Evolutionary conservation across 2,113 vertebrate genomes (phyloP), one percentile per base, ranked within the genome.

Genomic region (Neofelis nebulosa): DNA sequence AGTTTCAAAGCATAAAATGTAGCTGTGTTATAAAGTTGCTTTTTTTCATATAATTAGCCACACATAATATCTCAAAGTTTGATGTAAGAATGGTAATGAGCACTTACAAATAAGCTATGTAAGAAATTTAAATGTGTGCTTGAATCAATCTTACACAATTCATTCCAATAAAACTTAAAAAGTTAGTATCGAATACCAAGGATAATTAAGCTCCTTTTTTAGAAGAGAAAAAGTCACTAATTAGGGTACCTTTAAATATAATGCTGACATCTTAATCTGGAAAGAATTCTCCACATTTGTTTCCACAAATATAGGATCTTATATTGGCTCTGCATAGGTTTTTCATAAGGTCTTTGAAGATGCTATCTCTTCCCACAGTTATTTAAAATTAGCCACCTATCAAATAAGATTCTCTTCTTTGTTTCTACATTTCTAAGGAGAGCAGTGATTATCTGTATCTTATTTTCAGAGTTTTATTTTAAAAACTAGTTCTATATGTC

Each of bases 321-420:
- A 16, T 52, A 74, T 69, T 92, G 86, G 4, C 14, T 65, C 73
- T 83, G 0, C 61, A n/a, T 78, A 16, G 1, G 66, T 31, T 52
- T 94, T 69, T 93, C 23, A 69, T 41, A 68, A 93, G 6, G 19
- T 74, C 50, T 89, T 81, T 84, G 50, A 90, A 95, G 48, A 69
- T 61, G 7, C 73, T 14, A 2, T 38, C 63, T 84, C 45, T 41
- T 69, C 25, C 19, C 5, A 52, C 18, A 48, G 4, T 69, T 89
- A 84, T 79, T 94, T 80, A 90, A 76, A 95, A 89, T 85, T 91
- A 83, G 4, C 55, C n/a, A 45, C 29, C 92, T 29, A 14, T 55
- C 25, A 61, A 94, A 10, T n/a, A 50, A 89, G 14, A 4, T 23
- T 87, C 15, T 83, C 5, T 76, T 38, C 18, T 31, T 29, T 83